These are phyloP conservation scores for Chrysolina haemoptera DNA, from an alignment of 2,888 invertebrate genomes.

Conservation along the genomic window DNA sequence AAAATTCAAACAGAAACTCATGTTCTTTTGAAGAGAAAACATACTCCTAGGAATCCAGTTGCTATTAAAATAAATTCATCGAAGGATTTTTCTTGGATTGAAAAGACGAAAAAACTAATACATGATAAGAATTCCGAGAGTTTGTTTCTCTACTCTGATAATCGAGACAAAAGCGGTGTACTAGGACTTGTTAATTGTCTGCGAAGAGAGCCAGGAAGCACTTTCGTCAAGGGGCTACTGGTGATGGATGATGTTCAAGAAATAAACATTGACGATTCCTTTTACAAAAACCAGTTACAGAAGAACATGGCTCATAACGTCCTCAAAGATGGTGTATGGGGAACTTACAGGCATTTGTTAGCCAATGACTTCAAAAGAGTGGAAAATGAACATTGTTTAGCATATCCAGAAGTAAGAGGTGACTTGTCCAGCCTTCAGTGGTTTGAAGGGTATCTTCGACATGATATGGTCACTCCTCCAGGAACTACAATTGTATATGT, in stretches of 20 bases:
- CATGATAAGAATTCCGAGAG: slow-evolving; percentile 68
- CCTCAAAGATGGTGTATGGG: slow-evolving; percentile 74
- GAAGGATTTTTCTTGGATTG: slow-evolving; percentile 69
- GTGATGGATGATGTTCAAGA: slow-evolving; percentile 75
- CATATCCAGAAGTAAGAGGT: slow-evolving; percentile 84
- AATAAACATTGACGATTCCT: slow-evolving; percentile 72
- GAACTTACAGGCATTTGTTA: slow-evolving; percentile 85
- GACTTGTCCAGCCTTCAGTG: slow-evolving; percentile 90
- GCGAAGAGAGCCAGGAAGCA: slow-evolving; percentile 74
- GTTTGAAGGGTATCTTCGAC: slow-evolving; percentile 78
- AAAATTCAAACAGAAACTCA: slow-evolving; percentile 71
- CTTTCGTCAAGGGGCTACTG: slow-evolving; percentile 70
- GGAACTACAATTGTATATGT: slow-evolving; percentile 48
- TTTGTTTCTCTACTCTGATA: slow-evolving; percentile 77
- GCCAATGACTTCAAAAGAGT: slow-evolving; percentile 72
- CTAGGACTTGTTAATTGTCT: slow-evolving; percentile 84
- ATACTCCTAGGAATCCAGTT: slow-evolving; percentile 61
- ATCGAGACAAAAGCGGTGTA: slow-evolving; percentile 83
- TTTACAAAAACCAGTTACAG: slow-evolving; percentile 78
- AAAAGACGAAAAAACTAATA: slow-evolving; percentile 66
- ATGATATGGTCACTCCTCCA: slow-evolving; percentile 45
- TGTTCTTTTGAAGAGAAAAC: slow-evolving; percentile 71
- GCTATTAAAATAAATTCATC: slow-evolving; percentile 68
- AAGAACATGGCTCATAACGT: slow-evolving; percentile 88
- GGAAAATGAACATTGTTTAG: slow-evolving; percentile 79